Percentiles rank a stretch among this genome's conserved stretches.
phyloP scores from a whole-genome alignment of 2,797 vertebrate genomes.

The Meriones psammophilus region DNA sequence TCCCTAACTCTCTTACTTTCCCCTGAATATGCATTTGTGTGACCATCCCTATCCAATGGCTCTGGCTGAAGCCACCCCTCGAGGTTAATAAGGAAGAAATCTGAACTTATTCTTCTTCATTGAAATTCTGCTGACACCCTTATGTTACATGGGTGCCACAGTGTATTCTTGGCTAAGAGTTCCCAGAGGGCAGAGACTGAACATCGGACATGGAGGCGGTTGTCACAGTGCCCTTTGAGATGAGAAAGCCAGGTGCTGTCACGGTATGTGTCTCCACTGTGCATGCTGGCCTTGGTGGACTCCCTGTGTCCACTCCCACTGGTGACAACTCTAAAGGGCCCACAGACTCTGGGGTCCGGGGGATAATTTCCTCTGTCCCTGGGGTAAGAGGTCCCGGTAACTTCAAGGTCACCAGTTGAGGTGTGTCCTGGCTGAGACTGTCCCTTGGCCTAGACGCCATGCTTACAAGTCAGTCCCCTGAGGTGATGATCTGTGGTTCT shows the following conservation, averaged over 20 bases:
- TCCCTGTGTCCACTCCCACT: not conserved
- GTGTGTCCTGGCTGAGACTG: too few species aligned
- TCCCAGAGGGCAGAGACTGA: not conserved
- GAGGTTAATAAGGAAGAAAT: not conserved
- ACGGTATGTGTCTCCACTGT: not conserved
- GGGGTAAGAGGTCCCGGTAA: not conserved
- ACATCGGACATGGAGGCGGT: not conserved
- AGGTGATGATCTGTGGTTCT: not conserved
- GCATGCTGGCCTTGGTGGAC: not conserved
- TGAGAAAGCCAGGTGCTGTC: not conserved
- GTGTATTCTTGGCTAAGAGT: not conserved
- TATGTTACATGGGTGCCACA: accelerated
- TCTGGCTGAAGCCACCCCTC: not conserved
- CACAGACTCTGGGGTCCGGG: not conserved
- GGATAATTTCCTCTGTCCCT: not conserved
- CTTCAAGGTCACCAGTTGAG: not conserved
- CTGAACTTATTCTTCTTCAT: not conserved
- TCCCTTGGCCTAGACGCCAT: not conserved
- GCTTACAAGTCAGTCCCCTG: not conserved
- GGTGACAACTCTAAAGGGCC: not conserved
- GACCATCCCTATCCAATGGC: not conserved
- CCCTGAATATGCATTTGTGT: too few species aligned
- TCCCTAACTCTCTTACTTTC: not conserved
- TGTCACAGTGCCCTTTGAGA: not conserved
- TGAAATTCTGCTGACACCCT: not conserved